Evolutionary conservation across 1,140 invertebrate species (phyloP).

Genomic region (Monomorium pharaonis): DNA sequence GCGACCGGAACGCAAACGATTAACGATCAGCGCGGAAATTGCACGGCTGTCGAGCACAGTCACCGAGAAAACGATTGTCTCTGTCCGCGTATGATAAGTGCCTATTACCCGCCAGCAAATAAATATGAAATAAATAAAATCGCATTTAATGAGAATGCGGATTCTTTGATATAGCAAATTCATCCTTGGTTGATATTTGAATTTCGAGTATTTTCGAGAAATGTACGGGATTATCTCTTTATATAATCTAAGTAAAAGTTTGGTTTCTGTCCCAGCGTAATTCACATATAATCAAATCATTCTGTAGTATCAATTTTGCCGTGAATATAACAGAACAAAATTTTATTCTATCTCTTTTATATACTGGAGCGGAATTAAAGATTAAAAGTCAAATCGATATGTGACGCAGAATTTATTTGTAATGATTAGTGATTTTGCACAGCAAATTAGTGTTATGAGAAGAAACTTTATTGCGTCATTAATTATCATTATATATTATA

Average conservation of each 20-base stretch:
- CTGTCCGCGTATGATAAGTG: slow-evolving; percentile 13
- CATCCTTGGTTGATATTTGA: not conserved
- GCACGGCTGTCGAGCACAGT: not conserved
- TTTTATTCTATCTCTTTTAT: not conserved
- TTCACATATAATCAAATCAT: slow-evolving; percentile 8
- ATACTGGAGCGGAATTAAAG: not conserved
- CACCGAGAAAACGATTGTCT: slow-evolving; percentile 25
- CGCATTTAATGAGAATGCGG: not conserved
- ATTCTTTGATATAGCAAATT: not conserved
- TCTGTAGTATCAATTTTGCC: not conserved
- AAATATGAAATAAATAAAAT: no score
- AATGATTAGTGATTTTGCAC: not conserved
- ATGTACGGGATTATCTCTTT: not conserved
- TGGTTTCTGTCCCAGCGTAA: not conserved
- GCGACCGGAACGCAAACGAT: slow-evolving; percentile 36
- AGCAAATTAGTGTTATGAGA: not conserved
- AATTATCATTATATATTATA: not conserved
- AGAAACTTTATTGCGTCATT: not conserved
- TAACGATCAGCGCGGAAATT: slow-evolving; percentile 45
- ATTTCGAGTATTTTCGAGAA: not conserved
- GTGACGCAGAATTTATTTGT: not conserved
- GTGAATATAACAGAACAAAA: not conserved
- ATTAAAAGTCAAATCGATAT: not conserved
- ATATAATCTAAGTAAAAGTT: not conserved
- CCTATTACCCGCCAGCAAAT: not conserved